phyloP scores from a whole-genome alignment of 2,113 vertebrate species.

The Xyliphius kryptos region DNA sequence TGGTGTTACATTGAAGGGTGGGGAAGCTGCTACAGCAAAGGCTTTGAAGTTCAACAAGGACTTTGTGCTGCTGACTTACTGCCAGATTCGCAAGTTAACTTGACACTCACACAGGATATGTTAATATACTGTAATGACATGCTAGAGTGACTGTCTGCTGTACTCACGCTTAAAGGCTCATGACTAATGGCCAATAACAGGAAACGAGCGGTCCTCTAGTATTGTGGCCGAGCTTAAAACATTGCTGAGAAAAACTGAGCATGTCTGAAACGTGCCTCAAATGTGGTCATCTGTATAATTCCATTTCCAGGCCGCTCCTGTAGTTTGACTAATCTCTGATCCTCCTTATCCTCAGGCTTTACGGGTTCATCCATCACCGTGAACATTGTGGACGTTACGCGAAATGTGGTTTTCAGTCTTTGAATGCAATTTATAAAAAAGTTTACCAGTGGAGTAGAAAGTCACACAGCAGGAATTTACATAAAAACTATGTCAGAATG shows the following conservation, averaged over 20 bases:
- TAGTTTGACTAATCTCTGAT: conserved; percentile 13
- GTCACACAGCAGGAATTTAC: too few relatives aligned
- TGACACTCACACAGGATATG: conserved; percentile 17
- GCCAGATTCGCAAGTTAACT: neutral
- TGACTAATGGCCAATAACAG: conserved; percentile 27
- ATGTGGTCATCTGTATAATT: neutral
- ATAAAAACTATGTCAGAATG: too few relatives aligned
- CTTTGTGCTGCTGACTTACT: neutral
- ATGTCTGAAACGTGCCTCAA: neutral
- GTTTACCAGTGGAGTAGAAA: too few relatives aligned
- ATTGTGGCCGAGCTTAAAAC: conserved; percentile 1
- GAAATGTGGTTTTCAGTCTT: neutral
- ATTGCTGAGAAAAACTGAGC: conserved; percentile 5
- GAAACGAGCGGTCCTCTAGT: conserved; percentile 16
- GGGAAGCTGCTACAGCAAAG: neutral
- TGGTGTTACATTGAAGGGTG: neutral
- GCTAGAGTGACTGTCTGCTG: conserved; percentile 9
- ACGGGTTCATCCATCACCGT: neutral
- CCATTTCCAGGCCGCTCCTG: neutral
- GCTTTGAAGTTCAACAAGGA: conserved; percentile 7
- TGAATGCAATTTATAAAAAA: too few relatives aligned
- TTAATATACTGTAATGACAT: conserved; percentile 21
- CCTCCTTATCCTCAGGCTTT: conserved; percentile 4
- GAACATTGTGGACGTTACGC: neutral
- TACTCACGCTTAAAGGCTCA: conserved; percentile 25